phyloP scores from a whole-genome alignment of 1,140 invertebrate genomes.

The Nymphalis io region DNA sequence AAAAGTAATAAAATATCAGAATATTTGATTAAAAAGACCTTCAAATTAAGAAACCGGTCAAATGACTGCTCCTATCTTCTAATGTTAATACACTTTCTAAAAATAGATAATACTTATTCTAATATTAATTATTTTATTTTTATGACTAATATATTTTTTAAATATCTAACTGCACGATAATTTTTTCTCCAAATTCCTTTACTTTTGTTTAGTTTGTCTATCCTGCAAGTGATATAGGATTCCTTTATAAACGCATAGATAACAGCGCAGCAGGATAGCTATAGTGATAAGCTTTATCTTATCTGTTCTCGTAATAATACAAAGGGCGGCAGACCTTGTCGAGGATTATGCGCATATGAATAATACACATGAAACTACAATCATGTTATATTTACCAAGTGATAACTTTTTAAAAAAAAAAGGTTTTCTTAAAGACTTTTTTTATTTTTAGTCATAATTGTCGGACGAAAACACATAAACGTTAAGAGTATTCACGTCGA shows the following conservation, averaged over 20 bases:
- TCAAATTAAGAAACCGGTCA: too few relatives aligned
- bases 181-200: neutral
- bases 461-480: too few relatives aligned
- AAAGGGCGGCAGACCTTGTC: conserved; percentile 29
- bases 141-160: neutral
- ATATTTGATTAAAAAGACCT: too few relatives aligned
- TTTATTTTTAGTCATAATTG: neutral
- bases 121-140: too few relatives aligned
- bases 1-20: too few relatives aligned
- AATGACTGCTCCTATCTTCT: too few relatives aligned
- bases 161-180: neutral
- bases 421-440: neutral
- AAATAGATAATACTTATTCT: too few relatives aligned
- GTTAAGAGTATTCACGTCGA: too few relatives aligned
- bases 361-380: conserved; percentile 5
- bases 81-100: too few relatives aligned
- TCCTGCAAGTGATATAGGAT: conserved; percentile 15
- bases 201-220: neutral
- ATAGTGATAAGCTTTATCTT: conserved; percentile 35
- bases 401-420: too few relatives aligned
- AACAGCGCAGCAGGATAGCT: conserved; percentile 19
- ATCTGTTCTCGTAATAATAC: conserved; percentile 26
- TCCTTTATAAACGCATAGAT: conserved; percentile 25
- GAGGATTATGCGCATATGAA: conserved; percentile 20
- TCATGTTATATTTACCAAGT: neutral